Evolutionary conservation across 2,113 vertebrate genomes (phyloP).

Genomic region (Psilopogon haemacephalus): DNA sequence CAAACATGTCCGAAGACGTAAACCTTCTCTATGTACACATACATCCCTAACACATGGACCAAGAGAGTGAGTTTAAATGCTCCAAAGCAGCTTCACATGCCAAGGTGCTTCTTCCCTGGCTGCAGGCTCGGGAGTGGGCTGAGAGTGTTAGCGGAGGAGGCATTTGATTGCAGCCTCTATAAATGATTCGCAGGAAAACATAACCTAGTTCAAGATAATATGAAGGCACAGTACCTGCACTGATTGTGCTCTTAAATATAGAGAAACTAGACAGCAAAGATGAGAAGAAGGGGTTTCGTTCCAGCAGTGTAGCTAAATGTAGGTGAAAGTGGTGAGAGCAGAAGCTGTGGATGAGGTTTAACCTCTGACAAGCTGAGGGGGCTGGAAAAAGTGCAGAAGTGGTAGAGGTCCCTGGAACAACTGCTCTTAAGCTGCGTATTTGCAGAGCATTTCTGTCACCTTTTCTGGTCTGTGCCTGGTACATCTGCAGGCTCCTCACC

Average conservation of each 20-base stretch:
- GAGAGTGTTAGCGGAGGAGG: background rate
- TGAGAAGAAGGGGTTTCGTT: background rate
- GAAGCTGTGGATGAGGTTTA: background rate
- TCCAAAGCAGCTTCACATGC: background rate
- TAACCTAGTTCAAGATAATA: background rate
- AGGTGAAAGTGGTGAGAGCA: background rate
- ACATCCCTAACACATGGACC: background rate
- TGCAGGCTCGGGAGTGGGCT: background rate
- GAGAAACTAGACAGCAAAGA: background rate
- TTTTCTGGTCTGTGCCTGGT: background rate
- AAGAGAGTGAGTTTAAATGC: background rate
- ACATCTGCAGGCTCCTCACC: background rate
- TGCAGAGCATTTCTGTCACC: background rate
- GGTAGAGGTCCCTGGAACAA: accelerated
- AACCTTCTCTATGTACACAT: background rate
- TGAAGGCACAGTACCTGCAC: background rate
- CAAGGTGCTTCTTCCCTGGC: background rate
- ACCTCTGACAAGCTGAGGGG: background rate
- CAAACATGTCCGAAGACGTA: background rate
- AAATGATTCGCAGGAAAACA: background rate
- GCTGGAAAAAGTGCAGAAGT: background rate
- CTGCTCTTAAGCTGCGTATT: background rate
- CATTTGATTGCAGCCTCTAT: background rate
- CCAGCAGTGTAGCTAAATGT: background rate
- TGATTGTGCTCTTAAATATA: background rate